Base-by-base conservation (phyloP, 2,797 vertebrate species). In the Epinephelus coioides region DNA sequence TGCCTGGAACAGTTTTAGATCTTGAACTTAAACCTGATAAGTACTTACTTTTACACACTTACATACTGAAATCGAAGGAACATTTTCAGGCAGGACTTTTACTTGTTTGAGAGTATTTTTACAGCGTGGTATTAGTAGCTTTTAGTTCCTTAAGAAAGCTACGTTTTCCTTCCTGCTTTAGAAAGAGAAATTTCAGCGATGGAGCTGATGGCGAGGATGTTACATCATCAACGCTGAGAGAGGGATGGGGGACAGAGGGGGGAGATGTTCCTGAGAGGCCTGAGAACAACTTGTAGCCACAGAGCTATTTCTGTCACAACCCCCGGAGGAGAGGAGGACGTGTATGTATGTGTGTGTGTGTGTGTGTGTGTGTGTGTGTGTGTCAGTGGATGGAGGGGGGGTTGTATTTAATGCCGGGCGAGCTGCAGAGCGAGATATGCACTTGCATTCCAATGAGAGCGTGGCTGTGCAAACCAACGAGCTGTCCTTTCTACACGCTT, bases 391-490 rank as follows among this genome's bases (percentile, higher is more conserved):
- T 34, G 34, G 34, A 34, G 34, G 34, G 34, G 34, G 34, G 34
- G 34, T 34, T 43, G 60, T 55, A 49, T 61, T 79, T 56, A 73
- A 87, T 84, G 70, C 80, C 60, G 60, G n/a, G 43, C 17, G 30
- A 79, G 64, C 61, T 71, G 76, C 69, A 66, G 76, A 75, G 54
- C 0, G 7, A 69, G 81, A 87, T 70, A 74, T 76, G 78, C 9
- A 59, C 72, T 84, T 17, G 79, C 83, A 85, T 87, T 78, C 73
- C 78, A 75, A 84, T 84, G 83, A 90, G 88, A 81, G 70, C 12
- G 69, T 69, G 78, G 59, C 75, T 30, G 5, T 75, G 79, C 85
- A 72, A 81, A 63, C 78, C 66, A 85, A 88, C 60, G 66, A 83
- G 81, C 83, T 63, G 82, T 79, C 73, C 82, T 82, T 34, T 86